Percentiles rank a stretch among this genome's conserved stretches.
Conservation (phyloP, 2,797 vertebrate species). For the Oreochromis grahami region DNA sequence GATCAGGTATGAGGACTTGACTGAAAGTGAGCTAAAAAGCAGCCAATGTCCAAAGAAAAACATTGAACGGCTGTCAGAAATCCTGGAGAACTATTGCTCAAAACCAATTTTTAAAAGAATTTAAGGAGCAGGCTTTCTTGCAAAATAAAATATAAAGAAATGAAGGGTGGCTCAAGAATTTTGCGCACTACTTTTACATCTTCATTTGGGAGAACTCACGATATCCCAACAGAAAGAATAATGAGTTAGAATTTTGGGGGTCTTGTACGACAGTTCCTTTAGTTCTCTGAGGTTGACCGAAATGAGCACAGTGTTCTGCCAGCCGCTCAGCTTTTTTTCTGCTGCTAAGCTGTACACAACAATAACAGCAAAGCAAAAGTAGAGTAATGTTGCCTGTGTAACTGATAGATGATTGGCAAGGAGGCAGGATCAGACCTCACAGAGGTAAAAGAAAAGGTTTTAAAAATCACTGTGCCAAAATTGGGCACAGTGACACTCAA, state of each 20-base stretch:
- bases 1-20: neutral
- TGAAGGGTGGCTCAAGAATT: neutral
- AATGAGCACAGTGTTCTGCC: neutral
- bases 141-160: neutral
- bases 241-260: neutral
- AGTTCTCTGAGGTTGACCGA: neutral
- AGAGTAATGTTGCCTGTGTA: neutral
- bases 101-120: neutral
- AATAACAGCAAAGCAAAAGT: neutral
- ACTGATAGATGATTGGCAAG: neutral
- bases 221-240: neutral
- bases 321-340: neutral
- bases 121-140: neutral
- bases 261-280: neutral
- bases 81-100: neutral
- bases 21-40: neutral
- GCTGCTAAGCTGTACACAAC: neutral
- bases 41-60: neutral
- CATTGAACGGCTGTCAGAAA: neutral
- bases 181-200: neutral
- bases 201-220: neutral
- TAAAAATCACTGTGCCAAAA: neutral
- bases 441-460: neutral
- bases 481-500: neutral
- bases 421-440: too few relatives aligned